Evolutionary conservation across 2,797 vertebrate genomes (phyloP).

Genomic region (Menidia menidia): DNA sequence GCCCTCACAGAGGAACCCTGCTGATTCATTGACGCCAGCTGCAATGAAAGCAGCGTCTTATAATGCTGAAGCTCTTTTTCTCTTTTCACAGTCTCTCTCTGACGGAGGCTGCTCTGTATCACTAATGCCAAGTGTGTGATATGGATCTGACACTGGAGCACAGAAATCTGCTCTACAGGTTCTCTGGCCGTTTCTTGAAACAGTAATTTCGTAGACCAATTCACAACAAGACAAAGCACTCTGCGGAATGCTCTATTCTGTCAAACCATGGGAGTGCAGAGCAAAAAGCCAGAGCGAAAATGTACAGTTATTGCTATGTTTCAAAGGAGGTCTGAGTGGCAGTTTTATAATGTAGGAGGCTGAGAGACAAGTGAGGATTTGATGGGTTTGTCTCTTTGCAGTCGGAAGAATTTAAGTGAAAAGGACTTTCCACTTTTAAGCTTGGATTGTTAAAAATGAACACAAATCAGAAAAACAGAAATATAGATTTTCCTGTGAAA

Average conservation of each 20-base stretch:
- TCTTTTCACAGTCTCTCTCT: conserved; percentile 1
- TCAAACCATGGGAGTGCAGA: conserved; percentile 15
- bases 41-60: conserved; percentile 16
- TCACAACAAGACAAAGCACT: conserved; percentile 41
- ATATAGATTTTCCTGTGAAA: conserved; percentile 5
- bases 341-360: conserved; percentile 8
- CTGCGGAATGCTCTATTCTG: conserved; percentile 19
- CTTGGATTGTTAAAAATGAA: conserved; percentile 22
- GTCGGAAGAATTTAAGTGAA: conserved; percentile 14
- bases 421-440: conserved; percentile 2
- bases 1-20: conserved; percentile 11
- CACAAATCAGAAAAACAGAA: conserved; percentile 2
- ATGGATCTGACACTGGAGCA: conserved; percentile 29
- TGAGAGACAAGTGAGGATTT: conserved; percentile 29
- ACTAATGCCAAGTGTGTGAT: conserved; percentile 9
- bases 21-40: conserved; percentile 18
- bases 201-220: conserved; percentile 31
- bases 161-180: conserved; percentile 22
- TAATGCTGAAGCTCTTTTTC: conserved; percentile 13
- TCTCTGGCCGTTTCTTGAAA: conserved; percentile 22
- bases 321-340: conserved; percentile 6
- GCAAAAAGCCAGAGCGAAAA: conserved; percentile 9
- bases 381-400: neutral
- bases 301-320: conserved; percentile 20
- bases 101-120: conserved; percentile 17